phyloP scores from a whole-genome alignment of 2,113 vertebrate species.

The Amazona vittata region DNA sequence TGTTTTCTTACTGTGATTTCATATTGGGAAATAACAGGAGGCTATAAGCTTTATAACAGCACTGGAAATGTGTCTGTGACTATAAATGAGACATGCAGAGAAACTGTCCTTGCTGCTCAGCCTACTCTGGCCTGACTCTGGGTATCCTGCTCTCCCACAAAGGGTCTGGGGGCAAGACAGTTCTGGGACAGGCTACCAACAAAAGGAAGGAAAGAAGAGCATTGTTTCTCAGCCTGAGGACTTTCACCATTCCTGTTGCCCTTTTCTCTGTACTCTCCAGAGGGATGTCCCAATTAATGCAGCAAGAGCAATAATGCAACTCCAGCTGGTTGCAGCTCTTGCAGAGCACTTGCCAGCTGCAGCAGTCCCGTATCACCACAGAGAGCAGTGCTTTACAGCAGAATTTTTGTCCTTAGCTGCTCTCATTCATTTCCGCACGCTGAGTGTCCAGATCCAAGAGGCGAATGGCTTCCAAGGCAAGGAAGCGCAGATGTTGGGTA shows the following conservation, averaged over 20 bases:
- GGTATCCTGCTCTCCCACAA: not conserved
- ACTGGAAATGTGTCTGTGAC: constrained; percentile 31
- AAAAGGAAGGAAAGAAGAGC: not conserved
- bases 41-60: constrained; percentile 77
- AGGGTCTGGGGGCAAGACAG: not conserved
- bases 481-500: constrained; percentile 62
- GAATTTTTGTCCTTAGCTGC: constrained; percentile 51
- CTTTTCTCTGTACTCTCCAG: rapidly evolving
- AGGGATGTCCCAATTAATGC: not conserved
- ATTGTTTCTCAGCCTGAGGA: not conserved
- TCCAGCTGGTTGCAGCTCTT: rapidly evolving
- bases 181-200: not conserved
- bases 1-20: constrained; percentile 75
- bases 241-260: not conserved
- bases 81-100: constrained; percentile 36
- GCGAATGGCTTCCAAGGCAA: constrained; percentile 47
- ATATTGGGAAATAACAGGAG: constrained; percentile 74
- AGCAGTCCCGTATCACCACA: rapidly evolving
- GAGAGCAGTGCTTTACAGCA: not conserved
- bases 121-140: not conserved
- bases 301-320: not conserved
- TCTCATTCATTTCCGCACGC: not conserved
- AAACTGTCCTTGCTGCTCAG: not conserved
- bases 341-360: not conserved
- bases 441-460: constrained; percentile 36